These are phyloP conservation scores for Euwallacea fornicatus DNA, from an alignment of 1,140 invertebrate species.

Conservation along the genomic window DNA sequence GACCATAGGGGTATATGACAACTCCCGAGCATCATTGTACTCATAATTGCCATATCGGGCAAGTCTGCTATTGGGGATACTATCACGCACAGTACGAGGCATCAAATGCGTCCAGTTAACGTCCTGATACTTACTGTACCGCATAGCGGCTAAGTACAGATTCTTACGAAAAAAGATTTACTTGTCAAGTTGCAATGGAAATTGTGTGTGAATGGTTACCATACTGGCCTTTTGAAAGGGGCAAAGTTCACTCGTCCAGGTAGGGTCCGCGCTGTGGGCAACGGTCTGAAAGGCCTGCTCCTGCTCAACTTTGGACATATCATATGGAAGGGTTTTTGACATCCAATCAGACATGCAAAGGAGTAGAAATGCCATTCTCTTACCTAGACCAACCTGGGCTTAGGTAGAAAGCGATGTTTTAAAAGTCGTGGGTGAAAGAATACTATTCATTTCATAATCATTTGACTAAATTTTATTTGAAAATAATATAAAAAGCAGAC, in stretches of 20 bases:
- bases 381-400: background rate
- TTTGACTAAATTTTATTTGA: too few species aligned
- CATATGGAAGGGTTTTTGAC: background rate
- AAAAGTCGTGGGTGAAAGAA: too few species aligned
- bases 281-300: background rate
- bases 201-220: conserved; percentile 25
- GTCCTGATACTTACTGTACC: background rate
- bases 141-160: background rate
- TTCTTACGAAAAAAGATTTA: conserved; percentile 5
- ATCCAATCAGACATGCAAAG: background rate
- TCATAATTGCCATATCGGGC: conserved; percentile 47
- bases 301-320: conserved; percentile 1
- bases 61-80: conserved; percentile 49
- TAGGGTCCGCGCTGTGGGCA: conserved; percentile 29
- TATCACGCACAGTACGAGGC: conserved; percentile 45
- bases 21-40: conserved; percentile 49
- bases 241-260: conserved; percentile 36
- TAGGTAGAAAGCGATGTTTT: too few species aligned
- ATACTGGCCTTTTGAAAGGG: conserved; percentile 38
- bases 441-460: too few species aligned
- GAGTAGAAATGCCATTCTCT: conserved; percentile 13
- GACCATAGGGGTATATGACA: conserved; percentile 43
- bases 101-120: conserved; percentile 17
- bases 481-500: too few species aligned
- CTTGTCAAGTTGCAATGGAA: background rate